Conservation (phyloP, 2,888 invertebrate species). For the Sarcophaga rosellei region DNA sequence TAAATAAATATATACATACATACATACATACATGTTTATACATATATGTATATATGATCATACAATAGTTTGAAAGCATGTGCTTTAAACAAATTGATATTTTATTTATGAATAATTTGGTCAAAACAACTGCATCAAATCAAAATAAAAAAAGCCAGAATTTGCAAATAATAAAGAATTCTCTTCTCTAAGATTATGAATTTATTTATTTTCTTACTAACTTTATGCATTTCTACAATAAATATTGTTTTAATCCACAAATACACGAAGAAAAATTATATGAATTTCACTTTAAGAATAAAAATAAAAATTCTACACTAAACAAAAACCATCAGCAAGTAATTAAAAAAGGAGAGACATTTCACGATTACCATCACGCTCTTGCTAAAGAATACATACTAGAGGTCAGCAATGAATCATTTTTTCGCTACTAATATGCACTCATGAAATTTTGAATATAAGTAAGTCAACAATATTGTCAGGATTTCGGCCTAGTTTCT, state of each 20-base stretch:
- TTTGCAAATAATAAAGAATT: background rate
- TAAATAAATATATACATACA: constrained; percentile 1
- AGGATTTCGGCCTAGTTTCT: no score
- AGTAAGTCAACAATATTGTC: no score
- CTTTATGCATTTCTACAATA: constrained; percentile 12
- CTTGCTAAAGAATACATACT: no score
- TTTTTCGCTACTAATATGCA: no score
- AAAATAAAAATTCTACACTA: background rate
- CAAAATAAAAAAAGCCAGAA: background rate
- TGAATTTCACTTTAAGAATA: no score
- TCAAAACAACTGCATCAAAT: background rate
- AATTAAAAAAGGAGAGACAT: background rate
- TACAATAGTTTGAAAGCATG: background rate
- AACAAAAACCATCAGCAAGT: background rate
- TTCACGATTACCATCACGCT: no score
- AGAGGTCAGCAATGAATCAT: no score
- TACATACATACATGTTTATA: background rate
- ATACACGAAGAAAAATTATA: constrained; percentile 26
- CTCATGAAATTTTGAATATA: no score
- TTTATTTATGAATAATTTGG: constrained; percentile 51
- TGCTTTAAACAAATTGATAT: constrained; percentile 37
- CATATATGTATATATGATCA: background rate
- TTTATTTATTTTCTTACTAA: constrained; percentile 21
- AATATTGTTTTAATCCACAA: constrained; percentile 2
- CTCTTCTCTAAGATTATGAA: constrained; percentile 9